Evolutionary conservation across 2,888 invertebrate species (phyloP).

Genomic region (Acronicta alni): DNA sequence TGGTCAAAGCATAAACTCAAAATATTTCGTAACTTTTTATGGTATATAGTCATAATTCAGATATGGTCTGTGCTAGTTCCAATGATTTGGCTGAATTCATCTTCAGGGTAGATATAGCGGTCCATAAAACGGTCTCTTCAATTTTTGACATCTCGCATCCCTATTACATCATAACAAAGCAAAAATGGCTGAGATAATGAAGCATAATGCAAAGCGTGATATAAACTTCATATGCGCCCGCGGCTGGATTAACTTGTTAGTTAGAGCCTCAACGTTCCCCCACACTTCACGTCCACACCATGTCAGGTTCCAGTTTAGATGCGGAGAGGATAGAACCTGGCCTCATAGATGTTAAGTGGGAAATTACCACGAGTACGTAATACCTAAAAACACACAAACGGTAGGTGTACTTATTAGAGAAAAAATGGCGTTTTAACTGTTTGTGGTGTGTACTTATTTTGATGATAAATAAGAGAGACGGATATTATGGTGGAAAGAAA

Average conservation of each 20-base stretch:
- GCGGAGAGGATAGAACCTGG: constrained; percentile 12
- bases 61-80: too few species aligned
- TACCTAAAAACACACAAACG: too few species aligned
- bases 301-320: constrained; percentile 52
- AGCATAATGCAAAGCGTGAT: constrained; percentile 86
- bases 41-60: too few species aligned
- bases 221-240: constrained; percentile 82
- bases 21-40: too few species aligned
- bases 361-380: background rate
- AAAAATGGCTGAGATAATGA: constrained; percentile 86
- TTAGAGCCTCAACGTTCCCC: constrained; percentile 58
- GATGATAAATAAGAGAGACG: too few species aligned
- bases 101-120: too few species aligned
- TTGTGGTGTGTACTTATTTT: too few species aligned
- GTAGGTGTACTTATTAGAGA: too few species aligned
- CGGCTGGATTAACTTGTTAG: constrained; percentile 86
- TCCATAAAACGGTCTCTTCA: background rate
- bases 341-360: background rate
- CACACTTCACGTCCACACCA: constrained; percentile 54
- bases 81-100: too few species aligned
- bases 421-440: too few species aligned
- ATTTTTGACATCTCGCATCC: constrained; percentile 61
- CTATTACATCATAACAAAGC: constrained; percentile 78
- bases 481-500: too few species aligned
- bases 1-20: too few species aligned